Base-by-base conservation (phyloP, 1,140 invertebrate genomes). In the Drosophila kurseongensis region DNA sequence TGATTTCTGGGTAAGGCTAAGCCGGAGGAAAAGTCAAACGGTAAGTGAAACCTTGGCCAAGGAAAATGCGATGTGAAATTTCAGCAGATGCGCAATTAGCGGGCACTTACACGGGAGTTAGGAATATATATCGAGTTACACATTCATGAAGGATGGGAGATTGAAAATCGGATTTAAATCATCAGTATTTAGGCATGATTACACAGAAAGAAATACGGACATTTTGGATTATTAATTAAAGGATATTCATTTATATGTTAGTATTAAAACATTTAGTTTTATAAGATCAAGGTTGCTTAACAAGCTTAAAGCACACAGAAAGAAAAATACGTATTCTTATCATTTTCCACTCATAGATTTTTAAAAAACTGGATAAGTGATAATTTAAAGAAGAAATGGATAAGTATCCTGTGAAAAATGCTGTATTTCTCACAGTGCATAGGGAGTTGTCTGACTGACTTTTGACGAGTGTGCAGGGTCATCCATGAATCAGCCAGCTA, bases 61-160 rank as follows among this genome's bases (percentile, higher is more conserved):
- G 16, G 47, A 18, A 61, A 60, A 41, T 42, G 27, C 56, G 29
- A 18, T 51, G 52, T 5, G 36, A 68, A 84, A 69, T 74, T 72
- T 71, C 42, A 66, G 67, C 88, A 90, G 88, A 91, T 90, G 88
- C 74, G 88, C 88, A 91, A 89, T 90, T 91, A 88, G 69, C 55
- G 66, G 45, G 63, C 65, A 83, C 72, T 72, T 84, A 83, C 60
- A 69, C 14, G 56, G 50, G 41, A 51, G 35, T 52, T 47, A n/a
- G 42, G 47, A 51, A 42, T 12, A 35, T 51, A n/a, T 66, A 51
- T 86, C 83, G 23, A 42, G 57, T 86, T 86, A 74, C 83, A 60
- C 42, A 35, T 63, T 35, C 66, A 71, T 42, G 10, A 13, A 16
- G 13, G 44, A 81, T 58, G 23, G 8, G 23, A 27, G 8, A 41